Evolutionary conservation across 2,113 vertebrate genomes (phyloP).

Genomic region (Bagarius yarrelli): DNA sequence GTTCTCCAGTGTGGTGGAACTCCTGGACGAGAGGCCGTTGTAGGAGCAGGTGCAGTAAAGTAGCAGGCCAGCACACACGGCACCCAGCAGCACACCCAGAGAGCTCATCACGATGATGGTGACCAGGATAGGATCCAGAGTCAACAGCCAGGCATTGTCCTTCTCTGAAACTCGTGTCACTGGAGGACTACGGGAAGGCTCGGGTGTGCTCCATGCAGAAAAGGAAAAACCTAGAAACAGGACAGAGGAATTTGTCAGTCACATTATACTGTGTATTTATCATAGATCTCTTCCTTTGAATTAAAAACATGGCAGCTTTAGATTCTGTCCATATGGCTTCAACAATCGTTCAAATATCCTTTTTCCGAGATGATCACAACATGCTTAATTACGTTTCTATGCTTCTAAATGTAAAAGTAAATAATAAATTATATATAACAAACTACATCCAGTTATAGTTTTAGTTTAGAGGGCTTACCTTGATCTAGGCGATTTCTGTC

Average conservation of each 20-base stretch:
- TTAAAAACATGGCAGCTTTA: not conserved
- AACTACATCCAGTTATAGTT: not conserved
- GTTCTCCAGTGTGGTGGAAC: conserved; percentile 95
- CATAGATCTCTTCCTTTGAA: not conserved
- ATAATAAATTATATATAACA: not conserved
- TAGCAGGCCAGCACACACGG: conserved; percentile 88
- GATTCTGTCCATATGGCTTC: not conserved
- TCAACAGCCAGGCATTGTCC: conserved; percentile 93
- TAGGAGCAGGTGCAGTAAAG: conserved; percentile 97
- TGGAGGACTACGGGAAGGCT: conserved; percentile 65
- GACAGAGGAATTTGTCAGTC: not conserved
- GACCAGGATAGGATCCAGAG: conserved; percentile 93
- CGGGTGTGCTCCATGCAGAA: conserved; percentile 67
- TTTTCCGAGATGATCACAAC: not conserved
- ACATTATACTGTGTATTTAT: not conserved
- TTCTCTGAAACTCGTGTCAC: conserved; percentile 79
- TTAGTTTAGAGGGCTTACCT: conserved; percentile 59
- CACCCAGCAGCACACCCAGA: conserved; percentile 87
- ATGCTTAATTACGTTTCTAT: not conserved
- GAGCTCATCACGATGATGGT: conserved; percentile 99
- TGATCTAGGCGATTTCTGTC: conserved; percentile 60
- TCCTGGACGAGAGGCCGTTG: conserved; percentile 85
- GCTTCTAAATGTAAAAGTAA: not conserved
- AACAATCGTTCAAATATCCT: not conserved
- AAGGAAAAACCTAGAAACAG: conserved; percentile 58